Evolutionary conservation across 2,888 invertebrate species (phyloP).

Genomic region (Thymelicus acteon): DNA sequence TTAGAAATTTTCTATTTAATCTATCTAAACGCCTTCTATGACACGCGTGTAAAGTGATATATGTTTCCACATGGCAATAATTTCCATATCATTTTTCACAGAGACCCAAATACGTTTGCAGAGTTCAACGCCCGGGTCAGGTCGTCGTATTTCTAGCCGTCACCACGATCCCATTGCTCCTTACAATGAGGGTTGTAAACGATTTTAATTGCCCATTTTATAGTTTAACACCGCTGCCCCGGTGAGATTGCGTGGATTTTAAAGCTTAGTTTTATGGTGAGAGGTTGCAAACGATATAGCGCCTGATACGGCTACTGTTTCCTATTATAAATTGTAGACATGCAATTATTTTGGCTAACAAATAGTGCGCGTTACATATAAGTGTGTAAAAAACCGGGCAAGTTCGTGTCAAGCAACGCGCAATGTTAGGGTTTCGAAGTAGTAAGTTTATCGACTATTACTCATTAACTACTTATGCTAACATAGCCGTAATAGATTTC

Average conservation of each 20-base stretch:
- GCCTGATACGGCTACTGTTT: background rate
- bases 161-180: constrained; percentile 23
- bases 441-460: too few relatives aligned
- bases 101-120: constrained; percentile 8
- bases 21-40: background rate
- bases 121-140: constrained; percentile 37
- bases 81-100: constrained; percentile 25
- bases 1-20: background rate
- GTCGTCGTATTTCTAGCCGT: constrained; percentile 38
- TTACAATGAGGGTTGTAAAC: constrained; percentile 18
- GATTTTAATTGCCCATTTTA: constrained; percentile 32
- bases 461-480: too few relatives aligned
- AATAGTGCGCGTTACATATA: too few relatives aligned
- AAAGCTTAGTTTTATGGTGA: constrained; percentile 3
- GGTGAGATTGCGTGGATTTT: background rate
- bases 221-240: constrained; percentile 30
- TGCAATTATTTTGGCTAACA: too few relatives aligned
- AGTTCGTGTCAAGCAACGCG: too few relatives aligned
- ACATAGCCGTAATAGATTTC: too few relatives aligned
- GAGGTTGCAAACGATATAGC: background rate
- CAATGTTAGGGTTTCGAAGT: too few relatives aligned
- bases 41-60: background rate
- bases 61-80: constrained; percentile 10
- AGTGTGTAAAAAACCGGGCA: too few relatives aligned
- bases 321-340: too few relatives aligned